Evolutionary conservation across 2,888 invertebrate genomes (phyloP).

Genomic region (Ormyrus pomaceus): DNA sequence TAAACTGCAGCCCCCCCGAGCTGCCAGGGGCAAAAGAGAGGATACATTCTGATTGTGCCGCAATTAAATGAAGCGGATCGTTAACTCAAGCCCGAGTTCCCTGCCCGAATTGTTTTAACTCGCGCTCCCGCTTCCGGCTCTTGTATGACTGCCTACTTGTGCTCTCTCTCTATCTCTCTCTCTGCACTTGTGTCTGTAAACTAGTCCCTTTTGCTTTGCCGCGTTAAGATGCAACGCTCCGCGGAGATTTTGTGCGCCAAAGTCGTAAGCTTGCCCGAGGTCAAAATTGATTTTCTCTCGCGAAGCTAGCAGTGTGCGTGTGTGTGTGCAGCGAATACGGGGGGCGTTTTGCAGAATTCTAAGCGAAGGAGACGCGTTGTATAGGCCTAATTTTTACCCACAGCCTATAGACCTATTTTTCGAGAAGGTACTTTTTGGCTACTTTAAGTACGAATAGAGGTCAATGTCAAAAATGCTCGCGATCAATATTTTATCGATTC

Average conservation of each 20-base stretch:
- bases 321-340: too few species aligned
- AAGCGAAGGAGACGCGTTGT: too few species aligned
- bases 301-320: too few species aligned
- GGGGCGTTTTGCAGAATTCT: too few species aligned
- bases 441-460: too few species aligned
- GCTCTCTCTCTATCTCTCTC: too few species aligned
- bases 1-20: background rate
- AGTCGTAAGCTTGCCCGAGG: background rate
- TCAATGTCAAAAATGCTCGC: too few species aligned
- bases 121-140: background rate
- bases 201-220: background rate
- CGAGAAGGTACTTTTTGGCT: too few species aligned
- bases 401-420: too few species aligned
- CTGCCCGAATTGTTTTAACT: conserved; percentile 47
- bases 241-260: background rate
- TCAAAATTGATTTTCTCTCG: background rate
- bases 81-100: conserved; percentile 11
- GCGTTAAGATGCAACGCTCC: background rate
- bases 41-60: conserved; percentile 44
- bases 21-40: background rate
- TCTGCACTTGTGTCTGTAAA: background rate
- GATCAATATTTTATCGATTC: too few species aligned
- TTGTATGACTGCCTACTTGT: background rate
- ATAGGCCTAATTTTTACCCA: too few species aligned
- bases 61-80: conserved; percentile 51